phyloP scores from a whole-genome alignment of 2,888 invertebrate species.

The Acrocera orbiculus region DNA sequence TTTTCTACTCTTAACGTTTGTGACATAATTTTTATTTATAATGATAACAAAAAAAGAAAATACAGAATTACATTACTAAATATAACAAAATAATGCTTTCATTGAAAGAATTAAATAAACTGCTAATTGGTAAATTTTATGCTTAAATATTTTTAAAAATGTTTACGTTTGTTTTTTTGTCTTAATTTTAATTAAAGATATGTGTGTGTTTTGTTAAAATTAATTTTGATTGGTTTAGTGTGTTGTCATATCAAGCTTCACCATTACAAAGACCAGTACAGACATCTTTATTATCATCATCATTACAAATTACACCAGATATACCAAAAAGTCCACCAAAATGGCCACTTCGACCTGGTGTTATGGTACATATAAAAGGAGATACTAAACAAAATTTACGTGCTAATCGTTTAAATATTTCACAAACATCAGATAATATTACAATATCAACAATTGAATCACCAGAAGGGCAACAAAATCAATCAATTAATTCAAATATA shows the following conservation, averaged over 20 bases:
- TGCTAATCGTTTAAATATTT: slow-evolving; percentile 27
- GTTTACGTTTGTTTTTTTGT: not conserved
- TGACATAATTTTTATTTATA: too few relatives aligned
- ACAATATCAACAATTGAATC: slow-evolving; percentile 18
- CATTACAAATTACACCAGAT: slow-evolving; percentile 13
- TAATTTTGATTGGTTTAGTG: slow-evolving; percentile 14
- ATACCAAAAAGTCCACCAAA: slow-evolving; percentile 34
- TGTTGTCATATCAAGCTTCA: slow-evolving; percentile 23
- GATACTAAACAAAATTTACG: slow-evolving; percentile 62
- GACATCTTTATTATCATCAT: slow-evolving; percentile 13
- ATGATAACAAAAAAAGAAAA: too few relatives aligned
- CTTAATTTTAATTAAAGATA: slow-evolving; percentile 1
- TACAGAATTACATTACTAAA: too few relatives aligned
- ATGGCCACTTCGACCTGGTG: slow-evolving; percentile 80
- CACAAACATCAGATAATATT: not conserved
- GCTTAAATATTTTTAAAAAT: not conserved
- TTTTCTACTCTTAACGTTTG: too few relatives aligned
- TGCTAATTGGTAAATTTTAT: too few relatives aligned
- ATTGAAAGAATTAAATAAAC: too few relatives aligned
- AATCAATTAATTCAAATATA: too few relatives aligned
- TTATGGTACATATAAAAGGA: slow-evolving; percentile 56
- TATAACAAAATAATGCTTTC: too few relatives aligned
- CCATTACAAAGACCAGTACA: slow-evolving; percentile 10
- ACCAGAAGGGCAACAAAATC: slow-evolving; percentile 9
- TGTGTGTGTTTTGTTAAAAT: slow-evolving; percentile 6